Base-by-base conservation (phyloP, 1,140 invertebrate species). In the Drosophila triauraria region DNA sequence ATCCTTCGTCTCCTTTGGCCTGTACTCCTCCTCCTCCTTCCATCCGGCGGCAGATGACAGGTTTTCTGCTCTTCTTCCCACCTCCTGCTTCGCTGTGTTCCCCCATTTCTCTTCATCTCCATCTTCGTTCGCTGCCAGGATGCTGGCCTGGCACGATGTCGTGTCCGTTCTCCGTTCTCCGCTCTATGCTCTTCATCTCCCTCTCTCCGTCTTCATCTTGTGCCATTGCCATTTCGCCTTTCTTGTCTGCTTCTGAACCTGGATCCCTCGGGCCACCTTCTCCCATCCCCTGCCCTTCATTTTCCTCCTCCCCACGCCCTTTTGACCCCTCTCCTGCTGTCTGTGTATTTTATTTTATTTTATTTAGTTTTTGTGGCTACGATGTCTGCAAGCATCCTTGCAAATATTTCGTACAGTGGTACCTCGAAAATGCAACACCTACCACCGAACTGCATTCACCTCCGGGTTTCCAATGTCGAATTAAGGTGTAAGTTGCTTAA, bases 21-120 rank as follows among this genome's bases (percentile, higher is more conserved):
- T 32, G 48, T 65, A 47, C 63, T 47, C 59, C 72, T 63, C 50
- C 71, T 58, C 23, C 54, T 60, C 43, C 38, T 20, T 62, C 50
- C 75, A 82, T 59, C 60, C 54, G 65, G 56, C 71, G 64, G 68
- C 61, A 75, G 69, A 83, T 75, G 75, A 83, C 80, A 82, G 80
- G 80, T 83, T 83, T 83, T 82, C 69, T 47, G 40, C 40, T 58
- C 40, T 67, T 46, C 56, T 61, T 38, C 20, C 74, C 48, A 47
- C 50, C 65, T 72, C 46, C 46, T 40, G 42, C 44, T 56, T 60
- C 51, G 40, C 30, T 23, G 35, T 60, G n/a, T 47, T 46, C 50
- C 51, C 74, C 32, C 30, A 8, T 32, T n/a, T n/a, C 30, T 32
- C 8, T 32, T 32, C 62, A 58, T 56, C 56, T 32, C 43, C 57